Evolutionary conservation across 1,140 invertebrate genomes (phyloP).

Genomic region (Procambarus virginalis): DNA sequence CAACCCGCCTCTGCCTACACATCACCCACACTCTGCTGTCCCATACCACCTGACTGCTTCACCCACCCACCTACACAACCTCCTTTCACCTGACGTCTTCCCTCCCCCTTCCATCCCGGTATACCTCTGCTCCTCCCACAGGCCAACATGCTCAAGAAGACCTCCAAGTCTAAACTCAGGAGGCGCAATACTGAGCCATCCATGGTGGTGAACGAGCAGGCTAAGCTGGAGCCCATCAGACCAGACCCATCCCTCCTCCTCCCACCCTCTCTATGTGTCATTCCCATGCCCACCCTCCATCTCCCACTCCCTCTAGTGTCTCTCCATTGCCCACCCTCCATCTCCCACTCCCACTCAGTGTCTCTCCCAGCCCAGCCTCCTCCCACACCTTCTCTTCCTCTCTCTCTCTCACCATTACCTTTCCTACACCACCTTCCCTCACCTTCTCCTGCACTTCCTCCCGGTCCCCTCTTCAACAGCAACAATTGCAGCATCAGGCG

Average conservation of each 20-base stretch:
- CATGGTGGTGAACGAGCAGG: slow-evolving; percentile 49
- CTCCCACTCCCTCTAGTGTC: neutral
- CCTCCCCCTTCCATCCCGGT: neutral
- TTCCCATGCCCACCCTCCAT: neutral
- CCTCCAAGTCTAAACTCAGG: slow-evolving; percentile 69
- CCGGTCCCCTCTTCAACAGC: neutral
- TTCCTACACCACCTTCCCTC: too few relatives aligned
- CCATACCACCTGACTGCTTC: neutral
- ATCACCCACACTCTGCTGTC: neutral
- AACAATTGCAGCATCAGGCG: neutral
- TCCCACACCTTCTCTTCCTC: too few relatives aligned
- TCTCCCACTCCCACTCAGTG: neutral
- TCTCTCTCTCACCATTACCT: too few relatives aligned
- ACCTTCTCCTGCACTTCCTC: too few relatives aligned
- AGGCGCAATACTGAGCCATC: slow-evolving; percentile 71
- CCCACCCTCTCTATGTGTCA: slow-evolving; percentile 61
- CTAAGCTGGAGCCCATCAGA: slow-evolving; percentile 47
- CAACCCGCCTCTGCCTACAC: too few relatives aligned
- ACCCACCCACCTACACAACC: neutral
- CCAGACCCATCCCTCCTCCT: slow-evolving; percentile 65
- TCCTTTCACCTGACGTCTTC: neutral
- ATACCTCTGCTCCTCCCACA: slow-evolving; percentile 33
- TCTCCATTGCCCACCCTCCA: neutral
- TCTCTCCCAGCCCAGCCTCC: too few relatives aligned
- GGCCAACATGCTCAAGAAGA: slow-evolving; percentile 72